Evolutionary conservation across 1,140 invertebrate species (phyloP).

Genomic region (Aphaenogaster rudis): DNA sequence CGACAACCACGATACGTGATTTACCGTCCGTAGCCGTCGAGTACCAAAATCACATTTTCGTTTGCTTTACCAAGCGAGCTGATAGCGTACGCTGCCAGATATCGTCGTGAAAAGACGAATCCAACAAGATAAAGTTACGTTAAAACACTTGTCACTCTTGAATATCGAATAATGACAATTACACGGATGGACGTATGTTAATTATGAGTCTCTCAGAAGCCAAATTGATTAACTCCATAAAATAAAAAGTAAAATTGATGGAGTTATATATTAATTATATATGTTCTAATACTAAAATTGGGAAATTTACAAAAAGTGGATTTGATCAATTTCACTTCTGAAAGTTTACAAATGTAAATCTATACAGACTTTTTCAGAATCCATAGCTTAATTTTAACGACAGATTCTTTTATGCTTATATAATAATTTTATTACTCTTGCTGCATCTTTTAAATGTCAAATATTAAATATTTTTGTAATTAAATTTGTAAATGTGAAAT

Average conservation of each 20-base stretch:
- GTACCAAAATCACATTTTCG: conserved; percentile 26
- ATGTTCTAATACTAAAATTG: background rate
- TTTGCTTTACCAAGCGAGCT: conserved; percentile 43
- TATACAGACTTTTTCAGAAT: background rate
- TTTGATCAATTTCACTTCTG: background rate
- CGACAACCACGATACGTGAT: conserved; percentile 50
- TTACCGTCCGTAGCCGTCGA: conserved; percentile 24
- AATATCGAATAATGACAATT: background rate
- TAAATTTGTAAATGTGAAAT: background rate
- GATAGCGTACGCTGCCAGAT: background rate
- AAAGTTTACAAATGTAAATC: background rate
- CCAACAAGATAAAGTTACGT: background rate
- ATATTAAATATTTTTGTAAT: conserved; percentile 12
- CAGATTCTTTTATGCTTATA: background rate
- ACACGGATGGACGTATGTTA: background rate
- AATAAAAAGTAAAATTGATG: background rate
- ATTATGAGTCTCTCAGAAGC: background rate
- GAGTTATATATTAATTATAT: background rate
- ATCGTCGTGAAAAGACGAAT: conserved; percentile 5
- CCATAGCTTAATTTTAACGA: background rate
- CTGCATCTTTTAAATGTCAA: background rate
- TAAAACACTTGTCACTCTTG: background rate
- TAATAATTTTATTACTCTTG: background rate
- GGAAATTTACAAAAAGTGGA: background rate
- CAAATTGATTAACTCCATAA: background rate